Conservation (phyloP, 1,140 invertebrate genomes). For the Drosophila teissieri region DNA sequence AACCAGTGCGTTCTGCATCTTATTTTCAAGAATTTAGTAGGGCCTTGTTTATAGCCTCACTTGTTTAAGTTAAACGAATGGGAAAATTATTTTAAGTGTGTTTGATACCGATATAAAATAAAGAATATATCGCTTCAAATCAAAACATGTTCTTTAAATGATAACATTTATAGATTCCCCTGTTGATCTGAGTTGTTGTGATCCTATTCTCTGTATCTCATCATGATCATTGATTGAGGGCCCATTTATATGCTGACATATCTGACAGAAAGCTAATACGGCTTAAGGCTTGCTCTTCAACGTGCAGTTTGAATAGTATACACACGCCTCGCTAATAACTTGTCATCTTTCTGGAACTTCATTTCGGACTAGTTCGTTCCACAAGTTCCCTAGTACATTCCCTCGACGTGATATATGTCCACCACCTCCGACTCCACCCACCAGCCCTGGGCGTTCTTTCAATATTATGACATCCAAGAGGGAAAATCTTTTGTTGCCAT, state of each 20-base stretch:
- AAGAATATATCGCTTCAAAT: too few species aligned
- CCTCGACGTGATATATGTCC: constrained; percentile 1
- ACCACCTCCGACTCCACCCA: constrained; percentile 4
- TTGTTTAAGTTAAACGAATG: neutral
- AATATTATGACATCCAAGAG: constrained; percentile 66
- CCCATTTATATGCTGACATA: constrained; percentile 22
- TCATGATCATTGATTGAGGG: constrained; percentile 24
- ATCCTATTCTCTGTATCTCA: neutral
- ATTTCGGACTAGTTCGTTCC: constrained; percentile 26
- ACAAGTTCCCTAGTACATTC: neutral
- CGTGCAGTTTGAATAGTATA: constrained; percentile 7
- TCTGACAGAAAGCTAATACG: constrained; percentile 41
- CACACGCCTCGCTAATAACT: constrained; percentile 66
- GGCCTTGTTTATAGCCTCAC: neutral
- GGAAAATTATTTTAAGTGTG: too few species aligned
- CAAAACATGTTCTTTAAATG: too few species aligned
- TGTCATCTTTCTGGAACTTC: constrained; percentile 60
- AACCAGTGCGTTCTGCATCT: neutral
- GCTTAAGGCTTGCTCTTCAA: constrained; percentile 11
- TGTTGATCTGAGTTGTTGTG: too few species aligned
- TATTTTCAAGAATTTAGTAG: neutral
- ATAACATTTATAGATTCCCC: too few species aligned
- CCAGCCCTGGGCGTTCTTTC: constrained; percentile 29
- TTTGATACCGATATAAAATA: too few species aligned
- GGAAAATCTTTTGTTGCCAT: constrained; percentile 68